Evolutionary conservation across 2,113 vertebrate species (phyloP).

Genomic region (Sapayoa aenigma): DNA sequence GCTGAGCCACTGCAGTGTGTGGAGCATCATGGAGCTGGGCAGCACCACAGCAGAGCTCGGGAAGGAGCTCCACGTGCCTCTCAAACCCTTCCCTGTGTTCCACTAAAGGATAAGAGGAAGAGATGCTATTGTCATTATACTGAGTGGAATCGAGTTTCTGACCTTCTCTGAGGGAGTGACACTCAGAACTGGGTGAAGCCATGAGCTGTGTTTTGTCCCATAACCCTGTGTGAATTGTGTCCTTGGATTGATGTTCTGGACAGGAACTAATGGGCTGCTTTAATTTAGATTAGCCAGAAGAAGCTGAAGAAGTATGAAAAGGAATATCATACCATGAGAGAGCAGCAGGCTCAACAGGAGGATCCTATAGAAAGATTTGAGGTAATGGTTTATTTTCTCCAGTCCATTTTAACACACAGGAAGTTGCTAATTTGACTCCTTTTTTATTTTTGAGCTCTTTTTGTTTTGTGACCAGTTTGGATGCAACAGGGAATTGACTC

Average conservation of each 20-base stretch:
- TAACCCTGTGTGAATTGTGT: background rate
- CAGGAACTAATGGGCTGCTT: slow-evolving; percentile 45
- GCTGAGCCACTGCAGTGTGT: background rate
- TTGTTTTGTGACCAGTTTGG: background rate
- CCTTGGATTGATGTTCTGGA: background rate
- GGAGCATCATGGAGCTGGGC: background rate
- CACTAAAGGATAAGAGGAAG: background rate
- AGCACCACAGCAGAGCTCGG: background rate
- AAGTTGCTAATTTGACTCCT: background rate
- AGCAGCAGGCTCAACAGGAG: slow-evolving; percentile 97
- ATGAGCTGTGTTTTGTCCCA: background rate
- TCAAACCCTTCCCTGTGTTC: background rate
- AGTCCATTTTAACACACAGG: background rate
- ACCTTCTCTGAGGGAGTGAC: background rate
- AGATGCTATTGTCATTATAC: background rate
- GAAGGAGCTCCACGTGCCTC: background rate
- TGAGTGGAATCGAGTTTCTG: background rate
- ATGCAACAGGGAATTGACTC: background rate
- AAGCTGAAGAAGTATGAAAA: slow-evolving; percentile 98
- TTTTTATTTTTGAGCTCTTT: background rate
- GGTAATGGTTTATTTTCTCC: slow-evolving; percentile 68
- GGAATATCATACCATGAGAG: slow-evolving; percentile 93
- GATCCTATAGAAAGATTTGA: slow-evolving; percentile 95
- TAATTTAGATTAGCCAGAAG: slow-evolving; percentile 93
- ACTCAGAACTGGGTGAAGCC: background rate